These are phyloP conservation scores for Calliopsis andreniformis DNA, from an alignment of 1,140 invertebrate genomes.

Conservation along the genomic window DNA sequence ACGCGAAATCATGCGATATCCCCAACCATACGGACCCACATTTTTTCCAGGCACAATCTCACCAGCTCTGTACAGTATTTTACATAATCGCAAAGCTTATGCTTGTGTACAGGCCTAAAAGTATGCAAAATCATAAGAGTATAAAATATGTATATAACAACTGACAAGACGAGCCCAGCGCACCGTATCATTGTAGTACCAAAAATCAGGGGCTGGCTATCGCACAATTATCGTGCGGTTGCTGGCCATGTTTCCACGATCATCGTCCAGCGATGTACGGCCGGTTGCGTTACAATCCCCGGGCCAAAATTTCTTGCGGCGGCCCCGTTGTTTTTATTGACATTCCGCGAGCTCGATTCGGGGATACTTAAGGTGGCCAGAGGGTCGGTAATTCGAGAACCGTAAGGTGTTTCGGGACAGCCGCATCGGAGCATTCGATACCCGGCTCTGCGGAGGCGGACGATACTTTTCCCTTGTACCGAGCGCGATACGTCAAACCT, in stretches of 20 bases:
- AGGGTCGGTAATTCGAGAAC: conserved; percentile 59
- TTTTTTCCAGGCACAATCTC: too few species aligned
- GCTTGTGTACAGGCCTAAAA: too few species aligned
- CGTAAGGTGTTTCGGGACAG: conserved; percentile 50
- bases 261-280: background rate
- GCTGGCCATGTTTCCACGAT: background rate
- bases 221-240: too few species aligned
- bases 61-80: too few species aligned
- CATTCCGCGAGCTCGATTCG: conserved; percentile 41
- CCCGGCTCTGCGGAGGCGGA: conserved; percentile 54
- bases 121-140: too few species aligned
- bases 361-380: conserved; percentile 47
- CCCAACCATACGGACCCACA: too few species aligned
- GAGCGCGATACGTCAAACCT: conserved; percentile 50
- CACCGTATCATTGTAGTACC: too few species aligned
- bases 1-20: too few species aligned
- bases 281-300: conserved; percentile 1
- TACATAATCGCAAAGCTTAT: too few species aligned
- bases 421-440: conserved; percentile 57
- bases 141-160: too few species aligned
- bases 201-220: too few species aligned
- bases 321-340: conserved; percentile 40
- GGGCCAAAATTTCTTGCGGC: conserved; percentile 32
- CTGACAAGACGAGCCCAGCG: too few species aligned
- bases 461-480: conserved; percentile 51